Evolutionary conservation across 2,113 vertebrate genomes (phyloP), one percentile per base, ranked within the genome.

Genomic region (Eleginops maclovinus): DNA sequence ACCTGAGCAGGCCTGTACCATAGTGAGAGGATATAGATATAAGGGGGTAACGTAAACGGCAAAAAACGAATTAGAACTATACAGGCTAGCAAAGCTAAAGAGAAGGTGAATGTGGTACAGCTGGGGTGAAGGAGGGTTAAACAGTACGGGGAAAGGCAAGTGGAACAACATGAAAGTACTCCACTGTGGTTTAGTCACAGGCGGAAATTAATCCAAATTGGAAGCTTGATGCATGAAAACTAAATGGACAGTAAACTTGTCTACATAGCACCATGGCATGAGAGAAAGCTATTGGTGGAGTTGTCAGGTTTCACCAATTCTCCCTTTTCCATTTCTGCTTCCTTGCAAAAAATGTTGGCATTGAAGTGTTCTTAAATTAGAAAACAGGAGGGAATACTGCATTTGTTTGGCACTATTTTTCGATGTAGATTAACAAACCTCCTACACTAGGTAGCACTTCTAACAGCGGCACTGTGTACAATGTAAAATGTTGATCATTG

Each of bases 1-100:
- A 47, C 65, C 70, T 0, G 85, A 89, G 44, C 10, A 60, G 19
- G 75, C 80, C 89, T 89, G 17, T 3, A 77, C 54, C 63, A 72
- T 64, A 72, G 36, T 60, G 28, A 7, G 28, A 13, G 22, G 26
- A 71, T 13, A 46, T 4, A 55, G 55, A 77, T 14, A 61, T 13
- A n/a, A 58, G 36, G 58, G 62, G n/a, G 12, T 43, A 1, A 22
- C 54, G 12, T n/a, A 2, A 51, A 62, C 8, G n/a, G 5, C n/a
- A 55, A 31, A 55, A 26, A 26, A 41, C 3, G 0, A 5, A 9
- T 21, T 21, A 22, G 4, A 49, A 22, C 26, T 26, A n/a, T 55
- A 51, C 19, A 51, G 6, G 14, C 22, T 4, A 49, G 58, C 0
- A 62, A 55, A 47, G 17, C 26, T 14, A 4, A 36, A 31, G 46